Conservation (phyloP, 1,140 invertebrate species). For the Trachelipus rathkii region DNA sequence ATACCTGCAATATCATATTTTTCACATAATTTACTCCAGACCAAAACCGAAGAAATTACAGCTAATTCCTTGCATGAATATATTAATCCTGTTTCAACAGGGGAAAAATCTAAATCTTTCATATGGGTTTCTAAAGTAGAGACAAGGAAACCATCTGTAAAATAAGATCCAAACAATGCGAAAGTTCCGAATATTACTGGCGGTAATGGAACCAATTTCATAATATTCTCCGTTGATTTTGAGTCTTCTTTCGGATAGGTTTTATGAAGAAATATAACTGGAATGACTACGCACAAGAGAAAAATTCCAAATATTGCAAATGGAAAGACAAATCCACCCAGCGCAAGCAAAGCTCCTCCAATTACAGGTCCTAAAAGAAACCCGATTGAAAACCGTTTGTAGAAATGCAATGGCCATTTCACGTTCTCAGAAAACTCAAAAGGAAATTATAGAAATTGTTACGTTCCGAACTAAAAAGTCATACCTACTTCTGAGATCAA, state of each 20-base stretch:
- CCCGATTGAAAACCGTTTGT: neutral
- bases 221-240: constrained; percentile 60
- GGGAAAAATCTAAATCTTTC: constrained; percentile 66
- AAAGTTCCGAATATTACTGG: constrained; percentile 57
- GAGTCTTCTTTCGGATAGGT: too few species aligned
- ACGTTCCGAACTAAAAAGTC: neutral
- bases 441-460: constrained; percentile 14
- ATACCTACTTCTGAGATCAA: constrained; percentile 18
- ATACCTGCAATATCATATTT: constrained; percentile 62
- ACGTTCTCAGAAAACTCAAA: constrained; percentile 18
- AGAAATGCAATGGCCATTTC: constrained; percentile 13
- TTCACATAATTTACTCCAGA: constrained; percentile 76
- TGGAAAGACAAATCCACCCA: constrained; percentile 48
- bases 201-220: constrained; percentile 45
- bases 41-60: constrained; percentile 73
- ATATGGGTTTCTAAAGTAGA: constrained; percentile 78
- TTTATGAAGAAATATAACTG: constrained; percentile 46
- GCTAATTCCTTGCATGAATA: constrained; percentile 82
- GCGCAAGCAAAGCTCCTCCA: constrained; percentile 47
- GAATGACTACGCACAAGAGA: constrained; percentile 42
- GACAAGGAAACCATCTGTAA: constrained; percentile 75
- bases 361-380: constrained; percentile 44
- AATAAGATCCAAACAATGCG: constrained; percentile 68
- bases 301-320: constrained; percentile 48
- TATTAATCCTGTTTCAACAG: constrained; percentile 72